Evolutionary conservation across 1,140 invertebrate species (phyloP).

Genomic region (Scaptodrosophila lebanonensis): DNA sequence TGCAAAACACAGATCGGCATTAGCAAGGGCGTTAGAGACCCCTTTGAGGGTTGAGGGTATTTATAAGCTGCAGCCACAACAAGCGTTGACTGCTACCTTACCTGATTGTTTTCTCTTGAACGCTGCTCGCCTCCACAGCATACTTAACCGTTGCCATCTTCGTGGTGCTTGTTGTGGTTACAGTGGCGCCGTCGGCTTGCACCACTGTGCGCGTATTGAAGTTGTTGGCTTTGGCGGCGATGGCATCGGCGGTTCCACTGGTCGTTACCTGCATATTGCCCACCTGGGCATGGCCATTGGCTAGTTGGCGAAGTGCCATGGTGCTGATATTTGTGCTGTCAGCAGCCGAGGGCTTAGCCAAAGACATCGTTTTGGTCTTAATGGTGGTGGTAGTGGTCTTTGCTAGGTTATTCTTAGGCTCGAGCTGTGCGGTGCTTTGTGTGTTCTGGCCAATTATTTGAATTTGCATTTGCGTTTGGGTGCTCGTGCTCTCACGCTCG

Average conservation of each 20-base stretch:
- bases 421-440: no score
- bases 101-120: slow-evolving; percentile 71
- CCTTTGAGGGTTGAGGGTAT: no score
- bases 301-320: slow-evolving; percentile 21
- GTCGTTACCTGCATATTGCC: slow-evolving; percentile 35
- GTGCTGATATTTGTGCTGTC: slow-evolving; percentile 14
- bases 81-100: slow-evolving; percentile 28
- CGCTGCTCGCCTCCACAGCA: slow-evolving; percentile 66
- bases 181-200: slow-evolving; percentile 51
- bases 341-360: no score
- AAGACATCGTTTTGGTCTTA: no score
- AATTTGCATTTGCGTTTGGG: no score
- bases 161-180: slow-evolving; percentile 45
- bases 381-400: no score
- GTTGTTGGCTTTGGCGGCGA: slow-evolving; percentile 34
- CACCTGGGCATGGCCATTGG: slow-evolving; percentile 28
- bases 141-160: slow-evolving; percentile 56
- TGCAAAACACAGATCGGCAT: slow-evolving; percentile 20
- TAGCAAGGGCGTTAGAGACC: no score
- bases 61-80: no score
- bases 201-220: slow-evolving; percentile 39
- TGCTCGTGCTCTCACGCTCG: no score
- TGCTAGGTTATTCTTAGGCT: no score
- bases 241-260: slow-evolving; percentile 51
- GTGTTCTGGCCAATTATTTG: no score